Base-by-base conservation (phyloP, 2,797 vertebrate genomes). In the Acanthurus lineatus region DNA sequence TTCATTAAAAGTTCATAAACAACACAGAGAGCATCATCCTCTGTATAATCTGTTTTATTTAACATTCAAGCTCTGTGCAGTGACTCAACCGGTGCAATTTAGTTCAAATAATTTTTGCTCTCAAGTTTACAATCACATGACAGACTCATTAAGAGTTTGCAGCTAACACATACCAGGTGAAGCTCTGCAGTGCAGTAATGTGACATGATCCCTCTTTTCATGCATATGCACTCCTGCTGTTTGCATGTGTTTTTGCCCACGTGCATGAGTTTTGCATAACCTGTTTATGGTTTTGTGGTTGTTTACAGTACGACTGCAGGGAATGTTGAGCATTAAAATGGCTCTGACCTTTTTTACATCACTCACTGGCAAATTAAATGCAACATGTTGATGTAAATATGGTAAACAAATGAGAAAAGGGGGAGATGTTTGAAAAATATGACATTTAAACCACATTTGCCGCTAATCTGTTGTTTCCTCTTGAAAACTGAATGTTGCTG, bases 221-320 rank as follows among this genome's bases (percentile, higher is more conserved):
- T 56, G 73, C 81, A 88, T 79, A 60, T 88, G 82, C 20, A 2
- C 20, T 66, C 84, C 79, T 74, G 81, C 77, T 81, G 81, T 71
- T 61, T 70, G 63, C 80, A 57, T 49, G 32, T 71, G 58, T 61
- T 69, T 70, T 67, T 7, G 35, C 14, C 32, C 48, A 42, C 47
- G 8, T 53, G 20, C 10, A 7, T 38, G 19, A 75, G n/a, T 61
- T 60, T 35, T 59, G 61, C 64, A 60, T 69, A 74, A 71, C 58
- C 35, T 77, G 32, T 52, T 73, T 52, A 47, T 70, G 10, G 70
- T 63, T 74, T 59, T 22, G 22, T 32, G 60, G 1, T 53, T 80
- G 57, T 84, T 77, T 72, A 73, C 25, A 0, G 2, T 67, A 60
- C 64, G 22, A 72, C 15, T 8, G 11, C 3, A 0, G 14, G 9